phyloP scores from a whole-genome alignment of 2,888 invertebrate genomes.

The Lepas anatifera region DNA sequence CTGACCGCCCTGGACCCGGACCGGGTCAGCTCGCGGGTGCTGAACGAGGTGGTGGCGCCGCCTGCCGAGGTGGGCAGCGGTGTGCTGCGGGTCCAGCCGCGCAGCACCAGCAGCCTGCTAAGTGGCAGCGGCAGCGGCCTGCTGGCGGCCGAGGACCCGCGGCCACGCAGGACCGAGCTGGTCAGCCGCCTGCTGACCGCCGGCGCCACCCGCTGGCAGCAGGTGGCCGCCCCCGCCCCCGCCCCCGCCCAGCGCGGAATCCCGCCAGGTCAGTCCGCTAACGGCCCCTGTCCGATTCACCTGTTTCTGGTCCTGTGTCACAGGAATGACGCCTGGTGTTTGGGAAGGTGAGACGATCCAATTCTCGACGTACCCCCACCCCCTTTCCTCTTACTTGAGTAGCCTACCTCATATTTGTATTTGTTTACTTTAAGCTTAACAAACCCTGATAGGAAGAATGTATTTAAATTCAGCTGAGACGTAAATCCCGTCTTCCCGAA shows the following conservation, averaged over 20 bases:
- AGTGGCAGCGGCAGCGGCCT: too few species aligned
- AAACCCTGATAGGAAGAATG: too few species aligned
- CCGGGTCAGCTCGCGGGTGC: background rate
- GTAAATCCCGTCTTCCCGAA: too few species aligned
- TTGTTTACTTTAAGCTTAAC: too few species aligned
- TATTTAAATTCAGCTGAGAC: too few species aligned
- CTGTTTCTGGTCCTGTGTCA: too few species aligned
- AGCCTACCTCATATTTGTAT: too few species aligned
- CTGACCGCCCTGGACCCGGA: background rate
- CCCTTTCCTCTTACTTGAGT: too few species aligned
- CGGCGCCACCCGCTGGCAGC: background rate
- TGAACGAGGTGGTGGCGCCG: background rate
- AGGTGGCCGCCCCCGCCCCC: too few species aligned
- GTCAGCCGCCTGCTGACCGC: background rate
- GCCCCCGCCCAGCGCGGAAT: background rate
- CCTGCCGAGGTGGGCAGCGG: background rate
- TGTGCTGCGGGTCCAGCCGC: background rate
- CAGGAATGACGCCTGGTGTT: too few species aligned
- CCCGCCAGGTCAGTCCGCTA: background rate
- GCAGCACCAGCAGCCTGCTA: conserved; percentile 10
- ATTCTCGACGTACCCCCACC: too few species aligned
- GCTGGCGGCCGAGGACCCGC: background rate
- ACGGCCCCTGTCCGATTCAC: background rate
- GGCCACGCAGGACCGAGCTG: background rate
- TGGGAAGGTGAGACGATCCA: too few species aligned